Conservation (phyloP, 2,113 vertebrate genomes). For the Nipponia nippon region DNA sequence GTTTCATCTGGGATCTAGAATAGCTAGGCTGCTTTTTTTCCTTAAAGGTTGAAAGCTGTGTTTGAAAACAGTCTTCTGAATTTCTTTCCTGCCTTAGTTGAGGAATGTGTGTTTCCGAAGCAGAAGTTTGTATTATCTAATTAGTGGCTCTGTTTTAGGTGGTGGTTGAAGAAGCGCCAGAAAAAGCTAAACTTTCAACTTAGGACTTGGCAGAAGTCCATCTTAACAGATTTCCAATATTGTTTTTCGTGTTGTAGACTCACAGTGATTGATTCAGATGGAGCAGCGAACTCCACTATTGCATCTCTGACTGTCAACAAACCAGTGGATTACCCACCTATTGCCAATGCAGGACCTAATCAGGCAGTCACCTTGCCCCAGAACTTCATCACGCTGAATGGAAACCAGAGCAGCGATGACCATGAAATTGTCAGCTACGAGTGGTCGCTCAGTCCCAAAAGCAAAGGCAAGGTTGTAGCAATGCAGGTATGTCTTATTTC, state of each 20-base stretch:
- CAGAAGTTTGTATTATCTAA: background rate
- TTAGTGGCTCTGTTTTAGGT: background rate
- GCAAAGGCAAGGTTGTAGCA: constrained; percentile 69
- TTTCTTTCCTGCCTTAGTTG: background rate
- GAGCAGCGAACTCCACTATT: constrained; percentile 69
- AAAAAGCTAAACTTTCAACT: background rate
- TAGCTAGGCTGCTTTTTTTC: background rate
- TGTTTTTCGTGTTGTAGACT: constrained; percentile 63
- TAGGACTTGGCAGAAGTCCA: background rate
- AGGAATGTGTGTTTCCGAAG: background rate
- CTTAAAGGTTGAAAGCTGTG: background rate
- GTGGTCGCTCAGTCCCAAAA: constrained; percentile 76
- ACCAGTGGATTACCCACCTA: constrained; percentile 68
- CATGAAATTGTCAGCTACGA: constrained; percentile 74
- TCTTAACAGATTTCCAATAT: background rate
- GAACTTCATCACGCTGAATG: constrained; percentile 74
- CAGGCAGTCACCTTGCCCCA: constrained; percentile 75
- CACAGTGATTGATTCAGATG: constrained; percentile 78
- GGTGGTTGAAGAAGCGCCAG: background rate
- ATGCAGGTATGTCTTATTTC: constrained; percentile 69
- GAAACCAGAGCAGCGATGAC: constrained; percentile 81
- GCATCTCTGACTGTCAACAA: constrained; percentile 69
- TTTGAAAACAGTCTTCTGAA: background rate
- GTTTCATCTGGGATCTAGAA: background rate
- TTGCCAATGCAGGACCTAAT: constrained; percentile 73